phyloP scores from a whole-genome alignment of 2,797 vertebrate species.

The Paedocypris micromegethes region DNA sequence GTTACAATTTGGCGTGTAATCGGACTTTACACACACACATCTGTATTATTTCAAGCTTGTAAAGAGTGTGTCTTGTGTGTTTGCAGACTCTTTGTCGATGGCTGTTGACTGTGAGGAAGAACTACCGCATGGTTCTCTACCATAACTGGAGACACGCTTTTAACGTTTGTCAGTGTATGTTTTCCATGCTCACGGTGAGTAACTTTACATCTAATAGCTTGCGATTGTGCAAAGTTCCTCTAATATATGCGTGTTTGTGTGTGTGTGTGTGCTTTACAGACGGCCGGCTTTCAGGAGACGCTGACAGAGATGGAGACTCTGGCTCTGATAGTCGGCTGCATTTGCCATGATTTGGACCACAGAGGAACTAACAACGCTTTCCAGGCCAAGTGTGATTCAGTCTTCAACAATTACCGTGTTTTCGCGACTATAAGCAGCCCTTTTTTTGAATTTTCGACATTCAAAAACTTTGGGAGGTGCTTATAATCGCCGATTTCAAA shows the following conservation, averaged over 20 bases:
- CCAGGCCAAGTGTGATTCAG: conserved; percentile 89
- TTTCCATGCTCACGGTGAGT: conserved; percentile 92
- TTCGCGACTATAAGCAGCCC: no score
- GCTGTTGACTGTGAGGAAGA: conserved; percentile 97
- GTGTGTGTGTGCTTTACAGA: conserved; percentile 64
- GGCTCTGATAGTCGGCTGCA: conserved; percentile 94
- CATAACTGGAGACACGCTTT: conserved; percentile 99
- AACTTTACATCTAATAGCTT: conserved; percentile 9
- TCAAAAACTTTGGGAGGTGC: no score
- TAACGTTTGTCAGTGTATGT: conserved; percentile 99
- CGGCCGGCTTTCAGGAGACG: conserved; percentile 94
- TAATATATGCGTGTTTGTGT: conserved; percentile 19
- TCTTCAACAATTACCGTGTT: not conserved
- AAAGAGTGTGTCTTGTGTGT: conserved; percentile 29
- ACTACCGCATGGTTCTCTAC: conserved; percentile 96
- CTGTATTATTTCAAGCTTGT: not conserved
- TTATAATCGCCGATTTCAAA: no score
- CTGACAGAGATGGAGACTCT: conserved; percentile 93
- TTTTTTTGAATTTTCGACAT: no score
- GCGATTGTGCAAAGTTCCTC: conserved; percentile 33
- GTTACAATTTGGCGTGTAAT: no score
- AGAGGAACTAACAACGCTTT: conserved; percentile 99
- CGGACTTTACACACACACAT: not conserved
- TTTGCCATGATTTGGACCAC: conserved; percentile 99
- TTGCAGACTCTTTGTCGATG: conserved; percentile 93